Evolutionary conservation across 2,113 vertebrate genomes (phyloP), one percentile per base, ranked within the genome.

Genomic region (Brevimyrus niger): DNA sequence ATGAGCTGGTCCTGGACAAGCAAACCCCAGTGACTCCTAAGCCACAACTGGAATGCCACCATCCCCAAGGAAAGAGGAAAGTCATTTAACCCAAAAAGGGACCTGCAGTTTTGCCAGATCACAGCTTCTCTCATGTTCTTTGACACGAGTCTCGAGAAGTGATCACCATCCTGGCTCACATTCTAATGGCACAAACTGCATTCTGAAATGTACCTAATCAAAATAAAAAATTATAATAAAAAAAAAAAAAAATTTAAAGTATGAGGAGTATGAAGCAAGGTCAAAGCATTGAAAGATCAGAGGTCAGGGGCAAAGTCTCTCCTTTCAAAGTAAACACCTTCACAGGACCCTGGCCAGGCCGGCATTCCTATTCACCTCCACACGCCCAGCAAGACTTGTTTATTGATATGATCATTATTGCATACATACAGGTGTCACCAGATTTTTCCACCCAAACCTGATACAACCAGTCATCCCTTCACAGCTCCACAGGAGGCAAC

Each of bases 261-360:
- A 50, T 50, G 48, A 50, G 50, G 51, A 53, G 17, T 35, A 38
- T 53, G 31, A 17, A 76, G 38, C 35, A 42, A 31, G 46, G 9
- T 84, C 83, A n/a, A 21, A 50, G 88, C 4, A 0, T 15, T 38
- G 15, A 38, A 76, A 86, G 84, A 38, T 0, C 55, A 89, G 86
- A 38, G 73, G 13, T 86, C 10, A 1, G 86, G 61, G 38, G 27
- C 53, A 86, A 80, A 50, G 90, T 27, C 42, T 88, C n/a, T 88
- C 21, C 53, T 90, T 92, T 86, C 91, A 31, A 47, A 86, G 86
- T 84, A 89, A 93, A 92, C 87, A 85, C 91, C 91, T 91, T 73
- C 27, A 46, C n/a, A 87, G 6, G n/a, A 80, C 90, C 85, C 65
- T 3, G 3, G 89, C 2, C 58, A 42, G 38, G 5, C n/a, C 13